These are phyloP conservation scores for Thymallus thymallus DNA, from an alignment of 2,113 vertebrate genomes.

Conservation along the genomic window DNA sequence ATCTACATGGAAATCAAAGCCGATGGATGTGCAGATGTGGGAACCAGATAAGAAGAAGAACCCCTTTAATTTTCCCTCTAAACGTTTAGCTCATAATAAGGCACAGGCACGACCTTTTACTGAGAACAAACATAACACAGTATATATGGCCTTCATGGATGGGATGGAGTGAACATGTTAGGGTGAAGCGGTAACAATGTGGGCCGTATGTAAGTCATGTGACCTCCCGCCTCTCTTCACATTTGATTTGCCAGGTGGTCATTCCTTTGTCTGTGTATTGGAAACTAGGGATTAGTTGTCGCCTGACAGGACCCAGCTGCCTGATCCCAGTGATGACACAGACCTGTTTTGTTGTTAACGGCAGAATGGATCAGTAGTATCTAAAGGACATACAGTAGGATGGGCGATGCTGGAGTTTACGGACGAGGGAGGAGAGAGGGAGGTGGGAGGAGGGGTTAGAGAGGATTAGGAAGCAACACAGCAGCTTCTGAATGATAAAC, in stretches of 20 bases:
- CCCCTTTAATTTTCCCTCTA: constrained; percentile 16
- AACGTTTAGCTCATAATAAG: constrained; percentile 48
- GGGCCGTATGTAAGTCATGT: constrained; percentile 33
- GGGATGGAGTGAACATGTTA: not conserved
- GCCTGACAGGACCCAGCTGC: constrained; percentile 64
- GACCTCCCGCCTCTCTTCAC: constrained; percentile 15
- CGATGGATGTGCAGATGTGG: constrained; percentile 49
- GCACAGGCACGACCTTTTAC: not conserved
- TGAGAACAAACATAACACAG: not conserved
- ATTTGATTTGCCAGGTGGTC: constrained; percentile 32
- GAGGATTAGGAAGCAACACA: constrained; percentile 57
- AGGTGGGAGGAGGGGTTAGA: constrained; percentile 26
- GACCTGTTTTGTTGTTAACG: constrained; percentile 72
- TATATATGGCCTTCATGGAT: not conserved
- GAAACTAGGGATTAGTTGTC: constrained; percentile 61
- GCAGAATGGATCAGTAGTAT: constrained; percentile 35
- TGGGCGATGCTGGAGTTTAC: constrained; percentile 34
- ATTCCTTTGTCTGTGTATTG: constrained; percentile 46
- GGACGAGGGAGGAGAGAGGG: not conserved
- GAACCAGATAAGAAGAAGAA: constrained; percentile 51
- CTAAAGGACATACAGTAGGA: constrained; percentile 15
- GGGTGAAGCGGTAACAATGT: constrained; percentile 25
- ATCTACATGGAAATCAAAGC: constrained; percentile 69
- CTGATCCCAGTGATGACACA: constrained; percentile 57
- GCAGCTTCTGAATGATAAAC: constrained; percentile 49